Conservation (phyloP, 2,888 invertebrate genomes). For the Drosophila koepferae region DNA sequence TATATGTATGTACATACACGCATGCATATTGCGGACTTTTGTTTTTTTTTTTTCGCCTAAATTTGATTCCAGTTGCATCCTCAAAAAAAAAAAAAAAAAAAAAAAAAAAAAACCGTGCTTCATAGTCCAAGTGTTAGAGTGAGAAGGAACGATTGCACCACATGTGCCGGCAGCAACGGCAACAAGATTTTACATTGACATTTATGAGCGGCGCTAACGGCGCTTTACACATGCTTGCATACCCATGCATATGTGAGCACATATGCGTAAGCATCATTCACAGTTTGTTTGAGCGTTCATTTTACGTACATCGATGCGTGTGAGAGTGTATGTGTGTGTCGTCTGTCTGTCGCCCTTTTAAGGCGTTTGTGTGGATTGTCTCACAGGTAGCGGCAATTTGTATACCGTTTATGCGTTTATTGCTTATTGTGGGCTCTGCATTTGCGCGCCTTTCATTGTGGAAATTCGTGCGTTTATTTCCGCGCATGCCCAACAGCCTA, state of each 20-base stretch:
- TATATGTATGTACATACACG: no score
- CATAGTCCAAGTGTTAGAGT: constrained; percentile 4
- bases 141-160: constrained; percentile 32
- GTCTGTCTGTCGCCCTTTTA: constrained; percentile 25
- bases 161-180: constrained; percentile 40
- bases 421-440: constrained; percentile 61
- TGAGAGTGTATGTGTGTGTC: constrained; percentile 6
- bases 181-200: constrained; percentile 65
- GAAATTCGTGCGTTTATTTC: constrained; percentile 58
- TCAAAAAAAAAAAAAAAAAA: no score
- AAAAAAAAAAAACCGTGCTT: background rate
- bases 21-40: constrained; percentile 13
- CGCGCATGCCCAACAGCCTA: constrained; percentile 72
- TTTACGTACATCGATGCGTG: background rate
- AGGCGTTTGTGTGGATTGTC: constrained; percentile 36
- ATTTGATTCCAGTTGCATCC: constrained; percentile 17
- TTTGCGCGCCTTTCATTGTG: constrained; percentile 60
- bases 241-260: background rate
- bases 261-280: constrained; percentile 41
- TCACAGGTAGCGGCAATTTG: constrained; percentile 54
- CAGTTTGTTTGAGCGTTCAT: constrained; percentile 24
- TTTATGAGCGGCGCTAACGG: constrained; percentile 80
- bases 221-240: constrained; percentile 40
- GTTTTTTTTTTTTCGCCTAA: constrained; percentile 17
- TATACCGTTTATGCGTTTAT: constrained; percentile 42